A percentile compares a stretch with the other conserved stretches of the same genome.
phyloP scores from a whole-genome alignment of 64 coral and sea anemone species.

The Trachythela sp. region DNA sequence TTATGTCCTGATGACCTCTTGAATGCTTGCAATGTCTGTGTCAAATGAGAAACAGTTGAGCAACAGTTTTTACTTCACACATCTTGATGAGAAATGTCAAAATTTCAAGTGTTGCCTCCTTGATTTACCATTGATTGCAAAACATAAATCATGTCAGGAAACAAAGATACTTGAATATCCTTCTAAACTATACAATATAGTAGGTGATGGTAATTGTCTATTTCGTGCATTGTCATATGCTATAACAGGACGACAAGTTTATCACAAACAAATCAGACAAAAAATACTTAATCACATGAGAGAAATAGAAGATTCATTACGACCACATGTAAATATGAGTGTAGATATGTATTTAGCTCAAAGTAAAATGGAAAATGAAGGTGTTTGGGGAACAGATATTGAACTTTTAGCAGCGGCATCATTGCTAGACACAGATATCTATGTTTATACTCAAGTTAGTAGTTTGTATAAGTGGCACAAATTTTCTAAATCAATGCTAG shows the following conservation, averaged over 20 bases:
- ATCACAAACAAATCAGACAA: constrained; percentile 1
- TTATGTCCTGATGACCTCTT: neutral
- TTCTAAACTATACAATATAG: neutral
- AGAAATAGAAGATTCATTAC: neutral
- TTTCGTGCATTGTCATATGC: neutral
- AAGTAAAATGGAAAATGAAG: no score
- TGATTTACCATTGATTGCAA: neutral
- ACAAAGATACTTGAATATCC: neutral
- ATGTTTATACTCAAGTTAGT: neutral
- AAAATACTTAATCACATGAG: neutral
- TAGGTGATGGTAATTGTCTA: neutral
- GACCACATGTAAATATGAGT: no score
- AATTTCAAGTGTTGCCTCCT: neutral
- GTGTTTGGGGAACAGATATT: no score
- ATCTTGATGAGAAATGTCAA: neutral
- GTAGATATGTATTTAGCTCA: no score
- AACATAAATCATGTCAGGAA: neutral
- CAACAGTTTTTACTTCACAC: neutral
- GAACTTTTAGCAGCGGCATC: neutral
- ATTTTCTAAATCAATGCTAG: neutral
- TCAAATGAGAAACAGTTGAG: neutral
- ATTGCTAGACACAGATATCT: neutral
- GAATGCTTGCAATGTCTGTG: neutral
- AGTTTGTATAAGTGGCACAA: neutral
- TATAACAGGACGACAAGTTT: constrained; percentile 1